A percentile compares a stretch with the other conserved stretches of the same genome.
Conservation (phyloP, 2,888 invertebrate genomes). For the Netelia inedita region DNA sequence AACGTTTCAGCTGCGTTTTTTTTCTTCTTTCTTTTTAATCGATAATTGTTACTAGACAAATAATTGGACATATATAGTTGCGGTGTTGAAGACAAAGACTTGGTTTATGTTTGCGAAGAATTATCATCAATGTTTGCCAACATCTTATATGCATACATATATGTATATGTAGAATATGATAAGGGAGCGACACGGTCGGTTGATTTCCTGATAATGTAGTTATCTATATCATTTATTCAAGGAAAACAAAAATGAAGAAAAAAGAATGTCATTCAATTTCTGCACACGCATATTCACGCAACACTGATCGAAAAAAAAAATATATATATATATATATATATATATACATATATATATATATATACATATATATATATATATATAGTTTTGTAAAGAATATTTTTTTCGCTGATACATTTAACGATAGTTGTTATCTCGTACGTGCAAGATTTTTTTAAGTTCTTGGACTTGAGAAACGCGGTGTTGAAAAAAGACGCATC, state of each 20-base stretch:
- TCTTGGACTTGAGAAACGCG: background rate
- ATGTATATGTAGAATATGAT: constrained; percentile 31
- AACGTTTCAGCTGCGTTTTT: constrained; percentile 42
- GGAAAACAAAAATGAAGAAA: constrained; percentile 40
- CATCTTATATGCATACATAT: constrained; percentile 50
- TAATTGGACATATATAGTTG: constrained; percentile 72
- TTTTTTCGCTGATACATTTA: constrained; percentile 37
- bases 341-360: constrained; percentile 62
- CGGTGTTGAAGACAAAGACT: constrained; percentile 78
- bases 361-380: constrained; percentile 54
- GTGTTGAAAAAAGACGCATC: constrained; percentile 1
- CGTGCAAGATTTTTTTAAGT: constrained; percentile 33
- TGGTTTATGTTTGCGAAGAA: constrained; percentile 77
- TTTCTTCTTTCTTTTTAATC: constrained; percentile 23
- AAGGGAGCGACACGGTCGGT: constrained; percentile 59
- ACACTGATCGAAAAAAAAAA: constrained; percentile 66
- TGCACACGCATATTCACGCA: constrained; percentile 74
- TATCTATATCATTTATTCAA: constrained; percentile 48
- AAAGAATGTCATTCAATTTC: constrained; percentile 67
- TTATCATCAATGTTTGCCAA: constrained; percentile 69
- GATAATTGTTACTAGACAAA: constrained; percentile 62
- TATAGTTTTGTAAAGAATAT: constrained; percentile 63
- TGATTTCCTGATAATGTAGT: constrained; percentile 64
- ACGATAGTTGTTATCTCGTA: constrained; percentile 36
- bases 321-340: constrained; percentile 50